A percentile compares a stretch with the other conserved stretches of the same genome.
Evolutionary conservation across 2,113 vertebrate species (phyloP).

Genomic region (Vimba vimba): DNA sequence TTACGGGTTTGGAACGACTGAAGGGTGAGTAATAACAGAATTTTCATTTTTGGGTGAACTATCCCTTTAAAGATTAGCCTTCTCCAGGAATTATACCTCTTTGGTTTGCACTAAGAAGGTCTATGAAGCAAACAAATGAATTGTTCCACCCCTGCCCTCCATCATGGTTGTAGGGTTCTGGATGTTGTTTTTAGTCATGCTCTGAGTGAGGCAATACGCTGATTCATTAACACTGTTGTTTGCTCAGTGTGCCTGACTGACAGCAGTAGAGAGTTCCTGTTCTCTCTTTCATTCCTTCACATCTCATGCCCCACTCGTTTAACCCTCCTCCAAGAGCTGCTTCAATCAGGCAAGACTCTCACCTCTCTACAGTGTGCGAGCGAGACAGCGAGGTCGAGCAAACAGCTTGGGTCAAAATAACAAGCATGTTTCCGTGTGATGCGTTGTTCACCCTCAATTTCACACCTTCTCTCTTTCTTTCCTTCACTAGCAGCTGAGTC

Average conservation of each 20-base stretch:
- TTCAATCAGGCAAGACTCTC: slow-evolving; percentile 14
- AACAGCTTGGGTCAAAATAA: slow-evolving; percentile 49
- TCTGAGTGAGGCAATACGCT: neutral
- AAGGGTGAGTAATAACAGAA: too few relatives aligned
- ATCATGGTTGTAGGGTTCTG: neutral
- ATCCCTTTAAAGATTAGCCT: neutral
- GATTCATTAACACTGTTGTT: slow-evolving; percentile 26
- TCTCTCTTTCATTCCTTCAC: slow-evolving; percentile 31
- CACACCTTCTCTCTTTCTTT: slow-evolving; percentile 24
- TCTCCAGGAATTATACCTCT: neutral
- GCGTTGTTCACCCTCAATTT: slow-evolving; percentile 35
- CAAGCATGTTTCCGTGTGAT: slow-evolving; percentile 36
- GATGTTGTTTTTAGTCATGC: slow-evolving; percentile 8
- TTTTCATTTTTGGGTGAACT: too few relatives aligned
- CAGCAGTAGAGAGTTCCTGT: slow-evolving; percentile 1
- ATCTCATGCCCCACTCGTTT: slow-evolving; percentile 1
- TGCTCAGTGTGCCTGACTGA: slow-evolving; percentile 3
- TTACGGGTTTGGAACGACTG: too few relatives aligned
- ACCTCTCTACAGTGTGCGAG: neutral
- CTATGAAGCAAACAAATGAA: neutral
- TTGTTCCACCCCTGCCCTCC: neutral
- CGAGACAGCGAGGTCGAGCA: slow-evolving; percentile 26
- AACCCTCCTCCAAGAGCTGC: slow-evolving; percentile 7
- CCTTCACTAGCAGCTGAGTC: slow-evolving; percentile 11
- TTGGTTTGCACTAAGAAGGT: neutral